Evolutionary conservation across 37 sponge, comb jelly and placozoan species (phyloP), one percentile per base, ranked within the genome.

Genomic region (Haliclona indistincta): DNA sequence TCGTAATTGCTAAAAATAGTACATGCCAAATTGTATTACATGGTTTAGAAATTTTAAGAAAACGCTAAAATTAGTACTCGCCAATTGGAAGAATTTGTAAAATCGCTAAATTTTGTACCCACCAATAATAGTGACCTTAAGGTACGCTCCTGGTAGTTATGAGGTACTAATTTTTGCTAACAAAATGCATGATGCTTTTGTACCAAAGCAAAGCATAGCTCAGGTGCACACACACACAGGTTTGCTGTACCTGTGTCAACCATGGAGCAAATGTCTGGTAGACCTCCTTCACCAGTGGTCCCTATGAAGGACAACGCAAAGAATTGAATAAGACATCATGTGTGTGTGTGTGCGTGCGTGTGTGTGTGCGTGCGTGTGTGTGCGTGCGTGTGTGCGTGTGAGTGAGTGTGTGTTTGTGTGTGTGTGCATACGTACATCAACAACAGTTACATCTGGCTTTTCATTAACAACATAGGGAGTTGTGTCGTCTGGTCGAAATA

Each of bases 401-500:
- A 8, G 28, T n/a, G 33, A 20, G 15, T 61, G 63, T 20, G 28
- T 61, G 15, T n/a, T n/a, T n/a, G 28, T n/a, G 33, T 61, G 15
- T 61, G 63, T 20, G 28, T 61, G 15, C 28, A 61, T n/a, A 61
- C 63, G 15, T 61, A 76, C 55, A 29, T 63, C 34, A 39, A 41
- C 28, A 6, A 8, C 43, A 22, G 54, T 61, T 2, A 58, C 45
- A 23, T 66, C 64, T 8, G 34, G 44, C 7, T 53, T 32, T 19
- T n/a, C n/a, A 52, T 68, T 70, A 13, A 65, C 61, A n/a, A 37
- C 51, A 38, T 26, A 65, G 28, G 36, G n/a, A 1, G 29, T 23
- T 49, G 63, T 38, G 25, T n/a, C 17, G 58, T 67, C 54, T 17
- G 85, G 91, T 29, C 85, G 77, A 73, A 90, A 90, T 34, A 90